Evolutionary conservation across 2,113 vertebrate genomes (phyloP).

Genomic region (Festucalex cinctus): DNA sequence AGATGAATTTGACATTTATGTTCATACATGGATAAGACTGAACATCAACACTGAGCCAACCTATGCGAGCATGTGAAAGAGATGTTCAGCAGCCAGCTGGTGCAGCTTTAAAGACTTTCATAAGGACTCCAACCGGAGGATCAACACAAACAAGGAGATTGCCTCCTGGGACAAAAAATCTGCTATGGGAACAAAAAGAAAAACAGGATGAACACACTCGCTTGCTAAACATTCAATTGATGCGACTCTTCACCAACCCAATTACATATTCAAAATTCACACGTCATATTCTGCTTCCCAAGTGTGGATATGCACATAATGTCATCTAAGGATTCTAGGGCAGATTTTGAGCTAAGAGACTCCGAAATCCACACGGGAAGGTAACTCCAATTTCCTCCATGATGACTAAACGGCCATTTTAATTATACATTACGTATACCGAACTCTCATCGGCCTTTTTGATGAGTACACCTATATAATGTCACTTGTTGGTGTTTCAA

Average conservation of each 20-base stretch:
- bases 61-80: background rate
- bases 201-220: background rate
- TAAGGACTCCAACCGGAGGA: background rate
- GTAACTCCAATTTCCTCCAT: constrained; percentile 2
- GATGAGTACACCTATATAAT: background rate
- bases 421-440: background rate
- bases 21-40: background rate
- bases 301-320: background rate
- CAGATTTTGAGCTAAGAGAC: background rate
- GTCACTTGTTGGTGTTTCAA: background rate
- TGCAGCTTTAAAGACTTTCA: background rate
- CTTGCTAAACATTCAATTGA: background rate
- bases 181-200: background rate
- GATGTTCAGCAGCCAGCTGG: background rate
- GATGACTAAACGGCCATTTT: background rate
- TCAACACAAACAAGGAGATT: background rate
- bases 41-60: background rate
- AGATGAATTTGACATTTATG: background rate
- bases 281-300: background rate
- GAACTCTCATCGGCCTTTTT: background rate
- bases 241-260: background rate
- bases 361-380: background rate
- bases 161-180: background rate
- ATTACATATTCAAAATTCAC: background rate
- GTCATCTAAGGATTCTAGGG: constrained; percentile 2